Evolutionary conservation across 1,140 invertebrate species (phyloP), one percentile per base, ranked within the genome.

Genomic region (Papilio polyxenes): DNA sequence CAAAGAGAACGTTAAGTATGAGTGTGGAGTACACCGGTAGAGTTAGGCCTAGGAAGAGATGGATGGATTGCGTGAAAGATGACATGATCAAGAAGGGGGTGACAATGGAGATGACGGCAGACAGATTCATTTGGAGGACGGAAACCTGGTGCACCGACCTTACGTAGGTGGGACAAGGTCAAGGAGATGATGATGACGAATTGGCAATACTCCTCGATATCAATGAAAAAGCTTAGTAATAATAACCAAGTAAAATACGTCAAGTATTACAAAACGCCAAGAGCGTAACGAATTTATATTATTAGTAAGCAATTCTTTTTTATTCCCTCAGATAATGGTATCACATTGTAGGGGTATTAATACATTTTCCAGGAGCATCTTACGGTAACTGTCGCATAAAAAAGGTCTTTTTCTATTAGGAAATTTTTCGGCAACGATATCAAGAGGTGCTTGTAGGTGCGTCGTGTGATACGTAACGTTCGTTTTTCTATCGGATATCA

Each of bases 401-500:
- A 80, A 80, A 80, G 78, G 78, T 80, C 78, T 80, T 65, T 80
- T 80, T 80, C 59, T 65, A 80, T 80, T 80, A 80, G 59, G 44
- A 65, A 56, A 80, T 80, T 80, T 80, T 80, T 40, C 49, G 56
- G 9, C 62, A 44, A 49, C n/a, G 37, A 80, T 80, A 69, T 80
- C 78, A 65, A 80, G 62, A 69, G 78, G 78, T 80, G 11, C 78
- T 80, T 59, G 40, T 69, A 80, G 78, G 78, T 80, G 49, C 80
- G 76, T 84, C 65, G 83, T 82, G 80, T 84, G 83, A 84, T 85
- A 84, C 76, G 81, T 84, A 82, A 88, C 82, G 81, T 85, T 84
- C 81, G 80, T 80, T 84, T 89, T 89, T 89, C 88, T 90, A 90
- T 91, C 88, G 88, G 86, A 91, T 91, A 91, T 92, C 87, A 85